phyloP scores from a whole-genome alignment of 2,888 invertebrate species.

The Polyploca ridens region DNA sequence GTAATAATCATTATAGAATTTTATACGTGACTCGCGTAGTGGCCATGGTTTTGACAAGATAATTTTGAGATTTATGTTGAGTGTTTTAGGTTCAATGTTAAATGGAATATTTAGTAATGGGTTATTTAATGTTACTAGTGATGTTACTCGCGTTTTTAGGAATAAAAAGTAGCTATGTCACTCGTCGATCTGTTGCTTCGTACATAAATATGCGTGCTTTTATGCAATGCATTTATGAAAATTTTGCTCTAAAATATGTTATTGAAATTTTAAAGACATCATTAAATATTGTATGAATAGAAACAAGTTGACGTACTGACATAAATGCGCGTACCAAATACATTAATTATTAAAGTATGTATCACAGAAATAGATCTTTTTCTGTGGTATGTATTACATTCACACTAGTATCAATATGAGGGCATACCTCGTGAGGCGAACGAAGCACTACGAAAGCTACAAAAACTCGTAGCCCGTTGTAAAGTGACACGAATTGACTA shows the following conservation, averaged over 20 bases:
- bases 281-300: no score
- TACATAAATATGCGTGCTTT: no score
- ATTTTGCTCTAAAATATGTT: no score
- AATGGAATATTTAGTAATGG: neutral
- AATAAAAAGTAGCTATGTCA: no score
- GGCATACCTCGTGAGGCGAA: slow-evolving; percentile 28
- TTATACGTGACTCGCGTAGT: slow-evolving; percentile 30
- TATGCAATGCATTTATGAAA: neutral
- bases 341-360: neutral
- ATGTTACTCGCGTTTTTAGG: no score
- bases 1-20: slow-evolving; percentile 51
- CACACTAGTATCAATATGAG: slow-evolving; percentile 26
- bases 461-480: slow-evolving; percentile 27
- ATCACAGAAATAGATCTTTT: no score
- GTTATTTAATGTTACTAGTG: no score
- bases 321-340: no score
- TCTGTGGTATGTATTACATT: no score
- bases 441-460: slow-evolving; percentile 17
- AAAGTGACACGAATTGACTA: slow-evolving; percentile 15
- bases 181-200: no score
- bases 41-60: slow-evolving; percentile 24
- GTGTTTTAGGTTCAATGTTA: slow-evolving; percentile 1
- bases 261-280: no score
- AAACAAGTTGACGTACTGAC: neutral
- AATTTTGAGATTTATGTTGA: slow-evolving; percentile 1